Percentiles rank a stretch among this genome's conserved stretches.
Conservation (phyloP, 1,140 invertebrate species). For the Caerostris extrusa region DNA sequence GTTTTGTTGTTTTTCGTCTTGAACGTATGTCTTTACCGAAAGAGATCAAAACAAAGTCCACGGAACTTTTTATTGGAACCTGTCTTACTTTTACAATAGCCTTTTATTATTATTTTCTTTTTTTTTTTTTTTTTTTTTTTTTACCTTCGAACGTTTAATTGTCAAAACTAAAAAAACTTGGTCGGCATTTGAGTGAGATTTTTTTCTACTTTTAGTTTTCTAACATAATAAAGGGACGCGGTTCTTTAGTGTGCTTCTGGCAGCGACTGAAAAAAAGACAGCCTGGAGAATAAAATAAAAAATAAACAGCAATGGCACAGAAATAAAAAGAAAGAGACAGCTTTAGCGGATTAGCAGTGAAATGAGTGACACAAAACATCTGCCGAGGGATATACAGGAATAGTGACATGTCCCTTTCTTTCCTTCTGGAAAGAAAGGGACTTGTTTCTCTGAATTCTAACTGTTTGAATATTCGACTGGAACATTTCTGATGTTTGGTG, state of each 20-base stretch:
- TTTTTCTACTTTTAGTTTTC: background rate
- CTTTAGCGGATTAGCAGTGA: slow-evolving; percentile 73
- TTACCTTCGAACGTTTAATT: background rate
- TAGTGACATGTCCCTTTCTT: slow-evolving; percentile 66
- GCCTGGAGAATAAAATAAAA: background rate
- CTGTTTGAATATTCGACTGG: slow-evolving; percentile 38
- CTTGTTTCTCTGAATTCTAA: background rate
- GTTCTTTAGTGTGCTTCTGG: slow-evolving; percentile 46
- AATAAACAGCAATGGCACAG: background rate
- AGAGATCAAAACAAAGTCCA: background rate
- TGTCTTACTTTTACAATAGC: background rate
- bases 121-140: too few relatives aligned
- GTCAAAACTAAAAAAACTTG: slow-evolving; percentile 39
- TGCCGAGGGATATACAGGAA: slow-evolving; percentile 65
- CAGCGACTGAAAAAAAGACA: background rate
- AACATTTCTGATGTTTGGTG: background rate
- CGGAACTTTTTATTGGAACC: background rate
- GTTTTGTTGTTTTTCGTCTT: background rate
- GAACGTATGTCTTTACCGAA: background rate
- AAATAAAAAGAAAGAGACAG: slow-evolving; percentile 27
- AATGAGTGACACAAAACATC: slow-evolving; percentile 74
- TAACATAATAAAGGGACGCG: slow-evolving; percentile 21
- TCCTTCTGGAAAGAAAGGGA: slow-evolving; percentile 26
- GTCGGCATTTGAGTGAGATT: background rate
- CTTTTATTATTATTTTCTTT: background rate